Base-by-base conservation (phyloP, 1,140 invertebrate genomes). In the Diorhabda elongata region DNA sequence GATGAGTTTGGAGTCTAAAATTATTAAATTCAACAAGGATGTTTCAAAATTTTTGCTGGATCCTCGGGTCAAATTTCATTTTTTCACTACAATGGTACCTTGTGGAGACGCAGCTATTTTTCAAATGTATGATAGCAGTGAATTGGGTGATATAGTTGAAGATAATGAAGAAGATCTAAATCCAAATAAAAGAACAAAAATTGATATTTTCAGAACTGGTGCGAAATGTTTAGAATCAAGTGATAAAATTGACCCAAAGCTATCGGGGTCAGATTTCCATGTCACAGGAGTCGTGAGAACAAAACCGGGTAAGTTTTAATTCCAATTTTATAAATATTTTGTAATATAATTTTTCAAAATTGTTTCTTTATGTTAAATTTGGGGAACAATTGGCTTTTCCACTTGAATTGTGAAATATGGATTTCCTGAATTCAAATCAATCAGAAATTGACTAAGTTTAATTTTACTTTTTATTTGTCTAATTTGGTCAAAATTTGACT, bases 81-180 rank as follows among this genome's bases (percentile, higher is more conserved):
- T 98, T 76, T 95, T 92, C 77, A 89, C 91, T 42, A 95, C 91
- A 72, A 92, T 95, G 77, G 88, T 90, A 56, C 96, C 95, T 59
- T 98, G 96, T 84, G 96, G 96, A 0, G 96, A 98, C 88, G 95
- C 94, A 41, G 90, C 92, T n/a, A 96, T 97, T 75, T 89, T 95
- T 81, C 84, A 86, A 6, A 90, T 88, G 81, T 69, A 64, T 45
- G 77, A 75, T 69, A 69, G 73, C 42, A 78, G 80, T 60, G 75
- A 82, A 58, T 58, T 75, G 71, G 79, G 81, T 68, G 73, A 83
- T 71, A 60, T 71, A 44, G 61, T 59, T 70, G 66, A 6, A 79
- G 64, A 70, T 7, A 26, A 42, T 58, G 9, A 58, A 44, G 78
- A 62, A 58, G 64, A 68, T 74, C 74, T 78, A 59, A 56, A 62